These are phyloP conservation scores for Uropsilus gracilis DNA, from an alignment of 2,113 vertebrate species.

Conservation along the genomic window DNA sequence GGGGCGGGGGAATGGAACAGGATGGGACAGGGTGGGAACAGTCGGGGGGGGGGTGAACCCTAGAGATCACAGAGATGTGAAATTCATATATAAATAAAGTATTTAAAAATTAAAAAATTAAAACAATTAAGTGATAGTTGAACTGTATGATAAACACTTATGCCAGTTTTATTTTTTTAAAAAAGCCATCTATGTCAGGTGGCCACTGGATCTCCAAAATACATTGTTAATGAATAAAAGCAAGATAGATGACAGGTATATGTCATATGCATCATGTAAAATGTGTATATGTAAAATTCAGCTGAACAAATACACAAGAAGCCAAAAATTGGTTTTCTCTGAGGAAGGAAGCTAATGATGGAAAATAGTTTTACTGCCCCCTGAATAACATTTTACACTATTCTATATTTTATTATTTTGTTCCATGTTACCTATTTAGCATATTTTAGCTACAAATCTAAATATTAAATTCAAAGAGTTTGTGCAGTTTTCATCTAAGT, in stretches of 20 bases:
- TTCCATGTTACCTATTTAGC: background rate
- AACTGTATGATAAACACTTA: background rate
- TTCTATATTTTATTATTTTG: background rate
- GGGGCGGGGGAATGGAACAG: too few species aligned
- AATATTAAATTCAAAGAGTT: conserved; percentile 32
- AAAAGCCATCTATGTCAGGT: background rate
- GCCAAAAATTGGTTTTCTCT: background rate
- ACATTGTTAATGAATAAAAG: background rate
- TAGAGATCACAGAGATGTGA: too few species aligned
- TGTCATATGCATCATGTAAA: background rate
- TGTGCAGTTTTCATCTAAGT: conserved; percentile 16
- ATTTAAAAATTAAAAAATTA: too few species aligned
- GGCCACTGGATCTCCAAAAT: background rate
- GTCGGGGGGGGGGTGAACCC: too few species aligned
- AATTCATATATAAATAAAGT: too few species aligned
- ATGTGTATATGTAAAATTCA: background rate
- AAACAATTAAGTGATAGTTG: too few species aligned
- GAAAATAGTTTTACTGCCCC: background rate
- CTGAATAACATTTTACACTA: background rate
- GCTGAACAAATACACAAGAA: background rate
- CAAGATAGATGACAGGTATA: background rate
- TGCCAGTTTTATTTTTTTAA: background rate
- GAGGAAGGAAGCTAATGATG: background rate
- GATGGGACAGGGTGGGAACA: too few species aligned
- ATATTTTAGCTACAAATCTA: background rate